A percentile compares a stretch with the other conserved stretches of the same genome.
Conservation (phyloP, 1,140 invertebrate genomes). For the Pseudoatta argentina region DNA sequence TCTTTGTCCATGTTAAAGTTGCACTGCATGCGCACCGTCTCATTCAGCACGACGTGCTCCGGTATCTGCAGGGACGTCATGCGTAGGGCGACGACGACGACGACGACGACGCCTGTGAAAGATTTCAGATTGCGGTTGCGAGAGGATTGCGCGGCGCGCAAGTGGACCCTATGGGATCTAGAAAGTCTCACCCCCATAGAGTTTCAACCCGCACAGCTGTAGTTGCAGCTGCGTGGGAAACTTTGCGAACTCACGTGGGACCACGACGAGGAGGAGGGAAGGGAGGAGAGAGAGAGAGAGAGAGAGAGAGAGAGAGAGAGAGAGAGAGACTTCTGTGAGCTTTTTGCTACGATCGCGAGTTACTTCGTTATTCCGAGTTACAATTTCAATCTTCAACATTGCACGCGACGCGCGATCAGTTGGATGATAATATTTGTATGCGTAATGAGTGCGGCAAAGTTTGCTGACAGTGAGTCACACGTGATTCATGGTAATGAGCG, state of each 20-base stretch:
- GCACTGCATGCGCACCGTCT: constrained; percentile 91
- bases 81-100: constrained; percentile 82
- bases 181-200: neutral
- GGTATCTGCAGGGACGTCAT: constrained; percentile 90
- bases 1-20: constrained; percentile 93
- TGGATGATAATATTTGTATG: constrained; percentile 37
- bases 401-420: constrained; percentile 32
- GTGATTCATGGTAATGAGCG: constrained; percentile 33
- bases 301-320: constrained; percentile 30
- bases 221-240: constrained; percentile 45
- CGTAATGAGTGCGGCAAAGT: constrained; percentile 16
- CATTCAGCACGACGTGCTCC: constrained; percentile 89
- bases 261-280: neutral
- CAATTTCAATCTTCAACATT: constrained; percentile 36
- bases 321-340: constrained; percentile 1
- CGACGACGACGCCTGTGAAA: constrained; percentile 79
- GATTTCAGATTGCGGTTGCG: constrained; percentile 45
- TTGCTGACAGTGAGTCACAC: constrained; percentile 27
- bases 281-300: constrained; percentile 25
- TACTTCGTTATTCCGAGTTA: neutral
- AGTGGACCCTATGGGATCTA: constrained; percentile 41
- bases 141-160: constrained; percentile 19
- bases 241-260: constrained; percentile 35
- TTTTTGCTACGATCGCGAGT: constrained; percentile 26
- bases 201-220: neutral